Conservation (phyloP, 2,888 invertebrate species). For the Drosophila helvetica region DNA sequence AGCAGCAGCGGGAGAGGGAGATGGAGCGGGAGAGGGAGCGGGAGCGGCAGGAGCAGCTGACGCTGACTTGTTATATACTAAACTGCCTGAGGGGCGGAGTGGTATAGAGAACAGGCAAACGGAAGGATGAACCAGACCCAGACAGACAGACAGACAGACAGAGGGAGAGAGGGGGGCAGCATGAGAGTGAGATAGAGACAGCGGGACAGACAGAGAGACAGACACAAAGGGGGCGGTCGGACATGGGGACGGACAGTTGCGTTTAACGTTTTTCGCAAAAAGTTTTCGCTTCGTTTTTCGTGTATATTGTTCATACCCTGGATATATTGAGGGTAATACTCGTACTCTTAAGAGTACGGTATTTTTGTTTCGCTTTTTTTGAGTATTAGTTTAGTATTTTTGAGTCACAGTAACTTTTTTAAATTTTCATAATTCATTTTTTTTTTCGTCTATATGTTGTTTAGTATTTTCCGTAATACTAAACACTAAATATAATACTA, state of each 20-base stretch:
- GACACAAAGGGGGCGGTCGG: slow-evolving; percentile 34
- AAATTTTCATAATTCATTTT: too few relatives aligned
- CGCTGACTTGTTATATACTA: slow-evolving; percentile 79
- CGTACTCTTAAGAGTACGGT: not conserved
- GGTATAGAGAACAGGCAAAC: slow-evolving; percentile 49
- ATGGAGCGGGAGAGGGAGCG: slow-evolving; percentile 11
- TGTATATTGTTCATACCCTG: slow-evolving; percentile 51
- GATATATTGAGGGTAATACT: slow-evolving; percentile 66
- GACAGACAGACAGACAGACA: slow-evolving; percentile 29
- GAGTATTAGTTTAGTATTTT: too few relatives aligned
- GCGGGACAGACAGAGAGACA: slow-evolving; percentile 39
- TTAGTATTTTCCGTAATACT: too few relatives aligned
- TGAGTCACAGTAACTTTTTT: too few relatives aligned
- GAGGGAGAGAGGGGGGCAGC: slow-evolving; percentile 13
- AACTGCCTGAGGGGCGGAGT: slow-evolving; percentile 51
- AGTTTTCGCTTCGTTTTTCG: slow-evolving; percentile 57
- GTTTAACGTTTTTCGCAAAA: slow-evolving; percentile 77
- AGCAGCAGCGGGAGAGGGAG: slow-evolving; percentile 29
- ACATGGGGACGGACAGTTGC: slow-evolving; percentile 59
- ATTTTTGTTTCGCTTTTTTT: too few relatives aligned
- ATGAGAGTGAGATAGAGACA: slow-evolving; percentile 6
- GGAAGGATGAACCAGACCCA: slow-evolving; percentile 70
- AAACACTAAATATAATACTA: too few relatives aligned
- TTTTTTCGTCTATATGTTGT: too few relatives aligned
- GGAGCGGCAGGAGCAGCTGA: slow-evolving; percentile 64